Evolutionary conservation across 1,140 invertebrate genomes (phyloP), one percentile per base, ranked within the genome.

Genomic region (Macrobrachium rosenbergii): DNA sequence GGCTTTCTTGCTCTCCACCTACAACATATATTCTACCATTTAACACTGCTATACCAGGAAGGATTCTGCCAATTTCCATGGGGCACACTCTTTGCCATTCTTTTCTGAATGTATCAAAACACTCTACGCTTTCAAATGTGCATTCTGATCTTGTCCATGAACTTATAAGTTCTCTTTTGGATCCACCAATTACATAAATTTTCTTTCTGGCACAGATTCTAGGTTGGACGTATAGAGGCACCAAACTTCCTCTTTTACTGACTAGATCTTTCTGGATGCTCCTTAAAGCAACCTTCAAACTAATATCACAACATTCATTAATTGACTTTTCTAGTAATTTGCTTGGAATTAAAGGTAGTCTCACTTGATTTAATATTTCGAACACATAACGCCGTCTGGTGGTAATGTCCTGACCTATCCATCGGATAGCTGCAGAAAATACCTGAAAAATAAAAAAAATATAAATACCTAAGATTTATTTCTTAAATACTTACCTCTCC

Each of bases 1-100:
- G 95, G 5, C 96, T 97, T 89, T 97, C 96, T 85, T 97, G 95
- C 91, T 98, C 97, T 0, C 98, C 98, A 75, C 97, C 97, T 58
- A 98, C 95, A 11, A 97, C 97, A 91, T 97, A 99, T 85, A 99
- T 96, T 89, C 96, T 94, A 16, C 96, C 96, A 90, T 97, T 95
- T 63, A 98, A 91, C n/a, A 95, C 94, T 3, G 97, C 96, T 11
- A 98, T 96, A 60, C 97, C 97, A 0, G 97, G 97, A 87, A 98
- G 93, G 91, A 98, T 98, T 89, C 97, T 93, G 0, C 96, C 96
- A 89, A 97, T 96, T 73, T 94, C 94, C 95, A 99, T 98, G 5
- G 96, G 94, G 14, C 95, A 93, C 5, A 95, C 94, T 91, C 95
- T 94, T 82, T 94, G 94, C 96, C 96, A 98, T 92, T 95, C 94